phyloP scores from a whole-genome alignment of 2,888 invertebrate species.

The Myopa tessellatipennis region DNA sequence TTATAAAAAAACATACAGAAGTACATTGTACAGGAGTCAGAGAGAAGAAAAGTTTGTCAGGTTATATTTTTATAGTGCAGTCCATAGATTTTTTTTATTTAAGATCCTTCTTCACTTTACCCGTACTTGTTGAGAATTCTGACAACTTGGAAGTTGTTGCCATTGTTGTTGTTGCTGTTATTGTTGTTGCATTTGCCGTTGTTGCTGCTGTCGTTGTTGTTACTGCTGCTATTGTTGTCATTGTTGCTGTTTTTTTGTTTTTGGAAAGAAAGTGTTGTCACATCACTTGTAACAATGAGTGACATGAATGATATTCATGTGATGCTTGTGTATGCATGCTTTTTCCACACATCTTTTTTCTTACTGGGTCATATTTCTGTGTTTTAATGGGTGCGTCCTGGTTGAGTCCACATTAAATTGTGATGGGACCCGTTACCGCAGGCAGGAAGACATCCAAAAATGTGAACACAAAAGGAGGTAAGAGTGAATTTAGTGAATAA shows the following conservation, averaged over 20 bases:
- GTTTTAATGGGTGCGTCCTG: slow-evolving; percentile 10
- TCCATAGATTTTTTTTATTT: too few relatives aligned
- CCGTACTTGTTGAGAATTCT: not conserved
- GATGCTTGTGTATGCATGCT: not conserved
- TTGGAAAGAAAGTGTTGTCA: slow-evolving; percentile 13
- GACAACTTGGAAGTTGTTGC: not conserved
- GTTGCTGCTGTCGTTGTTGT: not conserved
- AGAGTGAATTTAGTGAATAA: too few relatives aligned
- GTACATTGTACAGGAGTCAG: too few relatives aligned
- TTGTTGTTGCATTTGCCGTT: slow-evolving; percentile 7
- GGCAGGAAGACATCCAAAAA: not conserved
- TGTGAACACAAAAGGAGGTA: not conserved
- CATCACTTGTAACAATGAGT: not conserved
- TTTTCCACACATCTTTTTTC: not conserved
- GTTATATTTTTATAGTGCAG: too few relatives aligned
- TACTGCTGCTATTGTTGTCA: not conserved
- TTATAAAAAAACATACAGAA: too few relatives aligned
- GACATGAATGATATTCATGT: slow-evolving; percentile 22
- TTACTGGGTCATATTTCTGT: slow-evolving; percentile 15
- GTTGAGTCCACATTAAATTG: slow-evolving; percentile 2
- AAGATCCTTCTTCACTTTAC: not conserved
- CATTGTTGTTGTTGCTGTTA: not conserved
- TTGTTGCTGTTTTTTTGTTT: not conserved
- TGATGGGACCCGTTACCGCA: not conserved
- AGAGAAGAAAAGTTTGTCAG: too few relatives aligned